These are phyloP conservation scores for Myxocyprinus asiaticus DNA, from an alignment of 2,113 vertebrate species.

Conservation along the genomic window DNA sequence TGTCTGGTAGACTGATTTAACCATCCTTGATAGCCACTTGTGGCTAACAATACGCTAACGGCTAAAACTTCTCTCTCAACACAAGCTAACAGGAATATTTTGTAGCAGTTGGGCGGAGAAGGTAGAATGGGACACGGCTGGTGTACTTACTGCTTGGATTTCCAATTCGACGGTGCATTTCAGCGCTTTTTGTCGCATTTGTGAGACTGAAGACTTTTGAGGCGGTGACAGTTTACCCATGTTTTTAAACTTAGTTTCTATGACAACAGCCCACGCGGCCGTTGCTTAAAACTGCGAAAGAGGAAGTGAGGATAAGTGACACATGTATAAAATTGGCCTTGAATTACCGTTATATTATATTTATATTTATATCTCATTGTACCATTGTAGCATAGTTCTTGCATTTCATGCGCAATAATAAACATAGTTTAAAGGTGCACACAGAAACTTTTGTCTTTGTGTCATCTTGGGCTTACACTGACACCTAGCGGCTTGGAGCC, in stretches of 20 bases:
- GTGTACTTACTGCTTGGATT: conserved; percentile 70
- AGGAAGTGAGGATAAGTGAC: conserved; percentile 41
- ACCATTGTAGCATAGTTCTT: too few relatives aligned
- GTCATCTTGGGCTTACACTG: too few relatives aligned
- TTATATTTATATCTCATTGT: too few relatives aligned
- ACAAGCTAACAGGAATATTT: neutral
- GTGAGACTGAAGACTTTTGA: conserved; percentile 21
- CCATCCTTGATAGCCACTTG: neutral
- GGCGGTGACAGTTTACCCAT: conserved; percentile 57
- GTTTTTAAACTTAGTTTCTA: conserved; percentile 66
- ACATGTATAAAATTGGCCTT: neutral
- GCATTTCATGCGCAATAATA: too few relatives aligned
- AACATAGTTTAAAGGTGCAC: too few relatives aligned
- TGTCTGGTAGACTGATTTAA: too few relatives aligned
- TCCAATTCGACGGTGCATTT: conserved; percentile 71
- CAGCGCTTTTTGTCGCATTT: conserved; percentile 59
- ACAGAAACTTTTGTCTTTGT: too few relatives aligned
- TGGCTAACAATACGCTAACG: neutral
- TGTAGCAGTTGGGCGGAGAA: neutral
- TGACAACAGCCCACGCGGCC: conserved; percentile 52
- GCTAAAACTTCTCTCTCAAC: conserved; percentile 3
- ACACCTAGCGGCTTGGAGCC: too few relatives aligned
- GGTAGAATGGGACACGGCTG: neutral
- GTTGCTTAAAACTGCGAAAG: conserved; percentile 8
- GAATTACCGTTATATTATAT: neutral